Evolutionary conservation across 2,888 invertebrate genomes (phyloP), one percentile per base, ranked within the genome.

Genomic region (Myopa testacea): DNA sequence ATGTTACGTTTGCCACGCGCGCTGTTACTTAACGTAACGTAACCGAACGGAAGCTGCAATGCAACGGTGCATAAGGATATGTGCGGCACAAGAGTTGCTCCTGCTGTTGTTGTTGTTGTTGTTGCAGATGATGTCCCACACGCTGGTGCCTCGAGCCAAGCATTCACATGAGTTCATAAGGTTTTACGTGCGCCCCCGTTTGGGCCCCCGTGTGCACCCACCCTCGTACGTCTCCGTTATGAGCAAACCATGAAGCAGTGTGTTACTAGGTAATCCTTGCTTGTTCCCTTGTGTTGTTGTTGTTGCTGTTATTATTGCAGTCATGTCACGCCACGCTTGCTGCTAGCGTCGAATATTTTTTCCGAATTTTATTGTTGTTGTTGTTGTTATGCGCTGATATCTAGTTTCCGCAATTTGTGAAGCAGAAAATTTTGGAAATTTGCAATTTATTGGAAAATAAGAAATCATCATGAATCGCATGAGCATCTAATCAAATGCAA

Each of bases 341-440:
- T 63, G 63, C 12, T 26, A 52, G 63, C 8, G 45, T 45, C 10
- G 10, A 45, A 45, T 45, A 45, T 45, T 45, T 45, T 45, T 45
- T 10, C 7, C 45, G 7, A 3, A 8, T 45, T 45, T n/a, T 63
- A 34, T 63, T 26, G n/a, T 10, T 63, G 63, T 63, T 52, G 52
- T 8, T 68, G 72, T 72, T 72, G 67, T 75, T 78, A 70, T 63
- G 62, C 70, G 78, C 74, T 67, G 45, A 68, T 58, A 69, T 60
- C 70, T 38, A 70, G 40, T 55, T 77, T 72, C 68, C 60, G 14
- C 26, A 68, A 73, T 73, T 77, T 60, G 58, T 73, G 77, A 77
- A 68, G 77, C 73, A 73, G 67, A 73, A 73, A 72, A 77, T 78
- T 73, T 58, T 60, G 16, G 60, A 74, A 75, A 78, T 69, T 74